phyloP scores from a whole-genome alignment of 2,113 vertebrate species.

The Heterochromis multidens region DNA sequence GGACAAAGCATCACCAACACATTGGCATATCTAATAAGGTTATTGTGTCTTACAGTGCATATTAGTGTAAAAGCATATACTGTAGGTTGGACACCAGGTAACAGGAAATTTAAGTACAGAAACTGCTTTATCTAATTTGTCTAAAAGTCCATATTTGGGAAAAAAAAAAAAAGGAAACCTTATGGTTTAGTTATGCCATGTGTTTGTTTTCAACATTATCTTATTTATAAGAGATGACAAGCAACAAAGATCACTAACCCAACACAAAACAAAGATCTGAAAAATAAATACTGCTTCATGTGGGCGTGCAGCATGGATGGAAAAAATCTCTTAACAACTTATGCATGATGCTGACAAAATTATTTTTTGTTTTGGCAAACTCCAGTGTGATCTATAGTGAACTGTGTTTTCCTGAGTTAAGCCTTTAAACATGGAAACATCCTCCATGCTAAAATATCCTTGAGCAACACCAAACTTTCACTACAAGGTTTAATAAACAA shows the following conservation, averaged over 20 bases:
- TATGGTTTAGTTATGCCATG: background rate
- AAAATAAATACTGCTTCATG: background rate
- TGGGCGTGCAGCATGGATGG: background rate
- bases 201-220: background rate
- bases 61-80: background rate
- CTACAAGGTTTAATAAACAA: background rate
- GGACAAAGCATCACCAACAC: background rate
- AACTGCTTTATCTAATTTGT: background rate
- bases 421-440: background rate
- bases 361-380: background rate
- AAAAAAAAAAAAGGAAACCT: accelerated
- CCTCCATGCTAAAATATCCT: background rate
- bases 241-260: background rate
- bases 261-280: background rate
- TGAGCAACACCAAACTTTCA: background rate
- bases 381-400: background rate
- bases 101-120: background rate
- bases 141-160: background rate
- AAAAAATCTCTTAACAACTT: background rate
- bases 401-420: background rate
- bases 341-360: background rate
- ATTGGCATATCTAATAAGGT: background rate
- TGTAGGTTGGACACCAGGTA: background rate
- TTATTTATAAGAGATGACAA: background rate
- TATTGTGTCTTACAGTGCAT: background rate